Evolutionary conservation across 2,888 invertebrate genomes (phyloP).

Genomic region (Acheta domesticus): DNA sequence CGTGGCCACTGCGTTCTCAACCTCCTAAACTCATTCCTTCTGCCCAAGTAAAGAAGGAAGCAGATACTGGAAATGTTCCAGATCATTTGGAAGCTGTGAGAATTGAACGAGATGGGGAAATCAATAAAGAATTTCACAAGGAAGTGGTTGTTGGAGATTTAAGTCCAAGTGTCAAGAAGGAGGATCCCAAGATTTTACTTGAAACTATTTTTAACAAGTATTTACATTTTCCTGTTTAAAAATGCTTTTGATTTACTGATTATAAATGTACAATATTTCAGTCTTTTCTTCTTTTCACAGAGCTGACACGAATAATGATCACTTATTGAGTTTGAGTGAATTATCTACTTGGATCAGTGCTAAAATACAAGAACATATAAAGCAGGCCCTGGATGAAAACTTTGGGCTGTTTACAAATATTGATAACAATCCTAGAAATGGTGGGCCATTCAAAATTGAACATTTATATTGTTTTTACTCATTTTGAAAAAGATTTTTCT

Average conservation of each 20-base stretch:
- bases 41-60: constrained; percentile 22
- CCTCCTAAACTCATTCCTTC: constrained; percentile 25
- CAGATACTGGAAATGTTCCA: constrained; percentile 21
- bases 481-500: neutral
- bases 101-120: constrained; percentile 34
- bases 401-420: constrained; percentile 63
- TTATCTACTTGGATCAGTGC: constrained; percentile 63
- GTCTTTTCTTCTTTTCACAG: constrained; percentile 45
- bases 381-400: constrained; percentile 63
- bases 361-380: constrained; percentile 66
- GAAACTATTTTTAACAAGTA: constrained; percentile 51
- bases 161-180: constrained; percentile 50
- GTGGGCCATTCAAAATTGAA: constrained; percentile 43
- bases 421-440: constrained; percentile 64
- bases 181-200: constrained; percentile 48
- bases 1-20: constrained; percentile 48
- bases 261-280: neutral
- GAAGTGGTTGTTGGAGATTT: constrained; percentile 46
- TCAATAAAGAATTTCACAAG: constrained; percentile 37
- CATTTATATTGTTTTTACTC: neutral
- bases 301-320: constrained; percentile 59
- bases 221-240: constrained; percentile 35
- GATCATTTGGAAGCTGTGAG: constrained; percentile 27
- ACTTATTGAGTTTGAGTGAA: constrained; percentile 59
- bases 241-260: no score